These are phyloP conservation scores for Notodonta ziczac DNA, from an alignment of 2,888 invertebrate species.

Conservation along the genomic window DNA sequence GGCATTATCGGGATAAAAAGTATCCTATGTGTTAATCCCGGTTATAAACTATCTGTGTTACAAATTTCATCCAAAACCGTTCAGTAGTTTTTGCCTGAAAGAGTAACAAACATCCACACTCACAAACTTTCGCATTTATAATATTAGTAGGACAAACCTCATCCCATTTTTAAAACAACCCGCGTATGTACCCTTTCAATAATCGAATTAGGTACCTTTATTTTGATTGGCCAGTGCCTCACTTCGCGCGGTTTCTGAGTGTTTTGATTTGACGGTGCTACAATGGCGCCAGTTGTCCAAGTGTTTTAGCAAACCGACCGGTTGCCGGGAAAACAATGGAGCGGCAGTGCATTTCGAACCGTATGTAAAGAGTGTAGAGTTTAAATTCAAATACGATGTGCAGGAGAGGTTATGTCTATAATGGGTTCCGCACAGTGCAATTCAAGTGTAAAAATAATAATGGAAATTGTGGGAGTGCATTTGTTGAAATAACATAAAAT, in stretches of 20 bases:
- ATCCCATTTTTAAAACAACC: slow-evolving; percentile 65
- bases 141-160: too few species aligned
- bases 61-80: too few species aligned
- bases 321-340: slow-evolving; percentile 35
- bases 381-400: slow-evolving; percentile 23
- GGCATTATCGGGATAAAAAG: too few species aligned
- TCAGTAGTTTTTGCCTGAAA: too few species aligned
- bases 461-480: slow-evolving; percentile 67
- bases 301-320: slow-evolving; percentile 68
- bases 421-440: slow-evolving; percentile 55
- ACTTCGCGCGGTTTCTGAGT: slow-evolving; percentile 63
- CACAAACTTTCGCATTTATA: too few species aligned
- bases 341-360: slow-evolving; percentile 21
- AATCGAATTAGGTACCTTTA: slow-evolving; percentile 69
- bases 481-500: slow-evolving; percentile 70
- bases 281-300: slow-evolving; percentile 73
- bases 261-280: slow-evolving; percentile 73
- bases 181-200: slow-evolving; percentile 43
- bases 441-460: slow-evolving; percentile 73
- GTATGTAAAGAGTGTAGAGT: slow-evolving; percentile 16
- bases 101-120: too few species aligned
- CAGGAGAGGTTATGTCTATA: background rate
- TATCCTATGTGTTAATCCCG: too few species aligned
- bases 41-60: too few species aligned
- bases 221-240: slow-evolving; percentile 76